phyloP scores from a whole-genome alignment of 2,797 vertebrate species.

The Cuculus canorus region DNA sequence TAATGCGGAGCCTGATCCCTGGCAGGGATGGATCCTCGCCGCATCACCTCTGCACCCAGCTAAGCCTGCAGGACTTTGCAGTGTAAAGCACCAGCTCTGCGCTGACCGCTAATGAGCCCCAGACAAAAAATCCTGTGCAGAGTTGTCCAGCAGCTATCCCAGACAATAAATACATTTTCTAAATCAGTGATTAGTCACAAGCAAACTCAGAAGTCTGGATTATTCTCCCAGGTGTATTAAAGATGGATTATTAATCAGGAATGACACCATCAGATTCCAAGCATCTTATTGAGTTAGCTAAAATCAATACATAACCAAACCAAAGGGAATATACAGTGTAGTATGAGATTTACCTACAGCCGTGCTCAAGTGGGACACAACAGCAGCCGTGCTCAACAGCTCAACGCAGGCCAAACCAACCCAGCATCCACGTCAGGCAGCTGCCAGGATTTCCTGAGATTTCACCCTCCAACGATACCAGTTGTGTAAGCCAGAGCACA shows the following conservation, averaged over 20 bases:
- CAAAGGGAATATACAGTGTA: neutral
- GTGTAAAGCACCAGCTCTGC: too few species aligned
- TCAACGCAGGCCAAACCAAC: neutral
- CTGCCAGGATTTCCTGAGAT: neutral
- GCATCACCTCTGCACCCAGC: too few species aligned
- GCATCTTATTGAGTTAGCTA: neutral
- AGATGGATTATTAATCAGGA: neutral
- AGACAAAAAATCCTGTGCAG: neutral
- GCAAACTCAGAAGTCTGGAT: neutral
- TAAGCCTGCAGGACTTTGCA: too few species aligned
- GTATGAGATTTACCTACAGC: neutral
- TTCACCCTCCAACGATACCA: neutral
- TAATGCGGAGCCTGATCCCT: neutral
- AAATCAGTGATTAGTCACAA: neutral
- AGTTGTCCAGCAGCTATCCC: neutral
- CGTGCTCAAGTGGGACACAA: neutral
- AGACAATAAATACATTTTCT: neutral
- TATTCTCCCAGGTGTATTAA: neutral
- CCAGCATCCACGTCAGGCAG: neutral
- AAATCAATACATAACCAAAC: neutral
- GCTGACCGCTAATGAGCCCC: neutral
- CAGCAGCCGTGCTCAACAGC: neutral
- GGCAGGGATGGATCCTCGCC: too few species aligned
- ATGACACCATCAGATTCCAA: neutral
- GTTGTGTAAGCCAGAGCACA: neutral